phyloP scores from a whole-genome alignment of 2,888 invertebrate genomes.

The Drosophila pseudotakahashii region DNA sequence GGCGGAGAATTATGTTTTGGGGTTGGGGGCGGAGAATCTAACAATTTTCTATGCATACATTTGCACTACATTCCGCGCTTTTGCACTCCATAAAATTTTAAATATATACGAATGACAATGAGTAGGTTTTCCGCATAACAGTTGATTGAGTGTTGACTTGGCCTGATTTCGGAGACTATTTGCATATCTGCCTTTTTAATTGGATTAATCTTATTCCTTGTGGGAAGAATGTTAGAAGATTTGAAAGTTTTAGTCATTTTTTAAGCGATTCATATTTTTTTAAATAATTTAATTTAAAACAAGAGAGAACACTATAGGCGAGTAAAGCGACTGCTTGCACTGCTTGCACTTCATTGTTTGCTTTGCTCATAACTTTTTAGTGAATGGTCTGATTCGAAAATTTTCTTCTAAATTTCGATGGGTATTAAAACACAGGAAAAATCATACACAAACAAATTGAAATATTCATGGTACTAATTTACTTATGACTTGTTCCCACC shows the following conservation, averaged over 20 bases:
- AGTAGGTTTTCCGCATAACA: neutral
- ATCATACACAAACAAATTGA: neutral
- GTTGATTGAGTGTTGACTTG: conserved; percentile 1
- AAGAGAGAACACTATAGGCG: no score
- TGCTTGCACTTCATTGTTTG: no score
- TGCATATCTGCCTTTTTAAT: neutral
- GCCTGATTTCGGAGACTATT: neutral
- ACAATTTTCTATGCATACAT: conserved; percentile 64
- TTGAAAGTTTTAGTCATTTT: neutral
- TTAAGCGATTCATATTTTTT: no score
- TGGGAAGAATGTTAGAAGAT: no score
- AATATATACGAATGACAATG: conserved; percentile 40
- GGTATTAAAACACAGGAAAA: no score
- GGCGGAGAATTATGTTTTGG: conserved; percentile 2
- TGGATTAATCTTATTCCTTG: no score
- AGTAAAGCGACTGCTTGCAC: no score
- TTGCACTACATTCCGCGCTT: conserved; percentile 67
- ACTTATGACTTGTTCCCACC: neutral
- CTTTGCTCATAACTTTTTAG: no score
- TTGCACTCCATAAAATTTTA: conserved; percentile 73
- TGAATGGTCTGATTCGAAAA: no score
- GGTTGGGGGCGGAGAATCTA: conserved; percentile 2
- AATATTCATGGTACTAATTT: neutral
- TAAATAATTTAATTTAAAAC: no score
- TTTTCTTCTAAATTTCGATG: no score